These are phyloP conservation scores for Drosophila teissieri DNA, from an alignment of 1,140 invertebrate genomes.

Conservation along the genomic window DNA sequence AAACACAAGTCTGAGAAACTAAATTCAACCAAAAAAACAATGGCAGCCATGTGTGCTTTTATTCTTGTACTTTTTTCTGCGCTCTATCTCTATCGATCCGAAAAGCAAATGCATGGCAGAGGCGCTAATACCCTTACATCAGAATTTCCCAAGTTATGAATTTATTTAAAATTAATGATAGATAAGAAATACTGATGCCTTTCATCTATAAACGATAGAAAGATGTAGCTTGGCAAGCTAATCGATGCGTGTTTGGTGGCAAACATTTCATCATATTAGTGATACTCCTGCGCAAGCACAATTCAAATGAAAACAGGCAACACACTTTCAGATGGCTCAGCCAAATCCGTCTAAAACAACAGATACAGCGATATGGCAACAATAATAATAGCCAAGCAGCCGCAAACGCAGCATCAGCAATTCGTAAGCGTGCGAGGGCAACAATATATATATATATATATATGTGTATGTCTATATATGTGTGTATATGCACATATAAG, in stretches of 20 bases:
- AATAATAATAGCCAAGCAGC: constrained; percentile 24
- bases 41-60: constrained; percentile 20
- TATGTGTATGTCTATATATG: constrained; percentile 1
- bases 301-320: constrained; percentile 24
- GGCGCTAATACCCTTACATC: neutral
- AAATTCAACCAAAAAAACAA: constrained; percentile 48
- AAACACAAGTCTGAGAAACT: constrained; percentile 59
- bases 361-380: constrained; percentile 24
- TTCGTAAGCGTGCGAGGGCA: constrained; percentile 60
- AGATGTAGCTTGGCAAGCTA: too few species aligned
- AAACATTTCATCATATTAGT: neutral
- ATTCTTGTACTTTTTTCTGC: neutral
- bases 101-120: neutral
- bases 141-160: too few species aligned
- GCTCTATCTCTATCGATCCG: constrained; percentile 18
- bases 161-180: too few species aligned
- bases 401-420: constrained; percentile 46
- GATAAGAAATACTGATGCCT: too few species aligned
- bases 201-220: too few species aligned
- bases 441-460: constrained; percentile 4
- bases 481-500: constrained; percentile 37
- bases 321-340: constrained; percentile 63
- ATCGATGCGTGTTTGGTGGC: neutral
- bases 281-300: neutral
- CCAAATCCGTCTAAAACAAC: constrained; percentile 56